phyloP scores from a whole-genome alignment of 2,113 vertebrate species.

The Petromus typicus region DNA sequence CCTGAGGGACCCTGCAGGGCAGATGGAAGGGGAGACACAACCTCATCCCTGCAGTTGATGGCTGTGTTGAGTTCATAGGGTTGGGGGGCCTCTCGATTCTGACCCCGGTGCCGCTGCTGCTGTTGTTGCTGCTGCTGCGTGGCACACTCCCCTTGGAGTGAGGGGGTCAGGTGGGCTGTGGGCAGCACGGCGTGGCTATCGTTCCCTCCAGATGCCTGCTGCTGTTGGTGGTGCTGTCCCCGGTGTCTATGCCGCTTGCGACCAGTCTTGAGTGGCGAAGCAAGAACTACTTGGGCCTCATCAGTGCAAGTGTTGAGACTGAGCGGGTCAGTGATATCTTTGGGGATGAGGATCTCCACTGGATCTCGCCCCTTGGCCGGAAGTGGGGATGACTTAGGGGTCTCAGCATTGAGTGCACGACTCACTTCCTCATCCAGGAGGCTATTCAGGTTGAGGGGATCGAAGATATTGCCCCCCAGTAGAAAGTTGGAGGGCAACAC shows the following conservation, averaged over 20 bases:
- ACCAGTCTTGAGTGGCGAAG: constrained; percentile 89
- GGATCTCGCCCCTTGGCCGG: constrained; percentile 90
- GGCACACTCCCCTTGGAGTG: constrained; percentile 66
- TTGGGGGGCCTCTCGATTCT: constrained; percentile 85
- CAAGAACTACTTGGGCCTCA: constrained; percentile 86
- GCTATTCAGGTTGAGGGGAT: constrained; percentile 96
- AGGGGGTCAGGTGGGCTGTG: constrained; percentile 65
- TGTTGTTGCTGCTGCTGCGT: constrained; percentile 57
- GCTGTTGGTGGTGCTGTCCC: constrained; percentile 83
- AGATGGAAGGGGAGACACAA: constrained; percentile 89
- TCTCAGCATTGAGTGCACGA: constrained; percentile 91
- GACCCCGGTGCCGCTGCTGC: constrained; percentile 55
- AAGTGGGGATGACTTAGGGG: constrained; percentile 93
- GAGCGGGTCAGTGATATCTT: constrained; percentile 95
- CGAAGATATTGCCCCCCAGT: constrained; percentile 95
- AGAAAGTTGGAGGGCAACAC: constrained; percentile 93
- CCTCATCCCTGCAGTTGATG: constrained; percentile 93
- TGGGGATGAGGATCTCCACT: constrained; percentile 94
- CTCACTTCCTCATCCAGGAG: constrained; percentile 94
- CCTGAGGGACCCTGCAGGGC: constrained; percentile 84
- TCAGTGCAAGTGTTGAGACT: constrained; percentile 90
- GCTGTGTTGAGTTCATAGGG: constrained; percentile 94
- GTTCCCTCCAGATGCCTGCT: constrained; percentile 76
- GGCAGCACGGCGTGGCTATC: constrained; percentile 74
- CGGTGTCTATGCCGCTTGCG: constrained; percentile 90